These are phyloP conservation scores for Catostomus latipinnis DNA, from an alignment of 2,797 vertebrate genomes.

Conservation along the genomic window DNA sequence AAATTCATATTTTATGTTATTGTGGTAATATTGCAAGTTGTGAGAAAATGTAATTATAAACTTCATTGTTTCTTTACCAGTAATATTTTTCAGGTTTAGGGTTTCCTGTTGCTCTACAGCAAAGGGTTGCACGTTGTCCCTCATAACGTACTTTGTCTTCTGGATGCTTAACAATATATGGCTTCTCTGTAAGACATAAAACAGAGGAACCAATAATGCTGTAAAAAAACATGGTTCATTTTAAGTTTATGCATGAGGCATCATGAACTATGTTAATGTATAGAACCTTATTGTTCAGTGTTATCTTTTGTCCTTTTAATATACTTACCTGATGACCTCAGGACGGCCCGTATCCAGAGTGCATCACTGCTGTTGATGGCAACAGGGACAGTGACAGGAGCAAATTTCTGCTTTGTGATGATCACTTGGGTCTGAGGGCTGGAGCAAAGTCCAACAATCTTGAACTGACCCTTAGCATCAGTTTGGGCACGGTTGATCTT, in stretches of 20 bases:
- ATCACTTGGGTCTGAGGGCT: constrained; percentile 70
- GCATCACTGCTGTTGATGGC: constrained; percentile 74
- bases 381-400: constrained; percentile 67
- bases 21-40: background rate
- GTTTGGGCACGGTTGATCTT: constrained; percentile 72
- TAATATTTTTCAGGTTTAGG: constrained; percentile 89
- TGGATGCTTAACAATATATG: constrained; percentile 90
- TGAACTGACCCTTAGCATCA: constrained; percentile 80
- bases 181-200: constrained; percentile 82
- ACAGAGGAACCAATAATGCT: constrained; percentile 51
- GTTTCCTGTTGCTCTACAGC: constrained; percentile 89
- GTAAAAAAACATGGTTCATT: too few species aligned
- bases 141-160: constrained; percentile 84
- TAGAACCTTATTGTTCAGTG: too few species aligned
- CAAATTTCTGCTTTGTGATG: constrained; percentile 82
- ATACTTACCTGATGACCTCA: constrained; percentile 83
- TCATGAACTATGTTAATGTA: too few species aligned
- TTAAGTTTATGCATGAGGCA: too few species aligned
- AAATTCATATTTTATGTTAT: background rate
- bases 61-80: constrained; percentile 82
- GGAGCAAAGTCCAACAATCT: constrained; percentile 79
- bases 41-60: background rate
- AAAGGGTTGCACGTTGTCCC: constrained; percentile 87
- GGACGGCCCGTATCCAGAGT: constrained; percentile 75
- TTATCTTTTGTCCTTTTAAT: background rate